phyloP scores from a whole-genome alignment of 2,888 invertebrate species.

The Euplexia lucipara region DNA sequence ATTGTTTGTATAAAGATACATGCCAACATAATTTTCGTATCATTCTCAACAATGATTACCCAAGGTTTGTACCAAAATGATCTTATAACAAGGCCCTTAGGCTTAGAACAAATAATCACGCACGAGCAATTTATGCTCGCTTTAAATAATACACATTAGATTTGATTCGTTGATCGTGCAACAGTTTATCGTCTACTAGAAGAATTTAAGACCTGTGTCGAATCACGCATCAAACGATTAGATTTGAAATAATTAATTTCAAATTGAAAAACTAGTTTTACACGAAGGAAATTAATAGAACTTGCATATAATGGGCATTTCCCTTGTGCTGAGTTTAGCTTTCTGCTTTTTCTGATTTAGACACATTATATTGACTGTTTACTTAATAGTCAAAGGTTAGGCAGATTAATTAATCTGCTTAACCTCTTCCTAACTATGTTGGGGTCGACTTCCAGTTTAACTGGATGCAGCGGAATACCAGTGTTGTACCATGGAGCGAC shows the following conservation, averaged over 20 bases:
- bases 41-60: constrained; percentile 34
- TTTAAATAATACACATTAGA: constrained; percentile 32
- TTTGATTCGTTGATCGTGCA: constrained; percentile 13
- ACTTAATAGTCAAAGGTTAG: too few relatives aligned
- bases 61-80: constrained; percentile 28
- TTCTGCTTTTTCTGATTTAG: not conserved
- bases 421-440: too few relatives aligned
- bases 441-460: too few relatives aligned
- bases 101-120: constrained; percentile 24
- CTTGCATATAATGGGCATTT: not conserved
- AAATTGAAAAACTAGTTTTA: constrained; percentile 33
- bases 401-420: too few relatives aligned
- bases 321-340: not conserved
- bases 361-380: too few relatives aligned
- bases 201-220: constrained; percentile 19
- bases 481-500: too few relatives aligned
- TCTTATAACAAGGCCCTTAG: constrained; percentile 9
- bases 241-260: constrained; percentile 37
- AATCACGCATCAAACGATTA: constrained; percentile 32
- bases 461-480: too few relatives aligned
- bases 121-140: constrained; percentile 20
- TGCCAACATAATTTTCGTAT: constrained; percentile 16
- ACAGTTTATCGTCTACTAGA: constrained; percentile 31
- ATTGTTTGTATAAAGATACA: constrained; percentile 7
- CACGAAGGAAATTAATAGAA: constrained; percentile 6